These are phyloP conservation scores for Neodiprion fabricii DNA, from an alignment of 1,140 invertebrate genomes.

Conservation along the genomic window DNA sequence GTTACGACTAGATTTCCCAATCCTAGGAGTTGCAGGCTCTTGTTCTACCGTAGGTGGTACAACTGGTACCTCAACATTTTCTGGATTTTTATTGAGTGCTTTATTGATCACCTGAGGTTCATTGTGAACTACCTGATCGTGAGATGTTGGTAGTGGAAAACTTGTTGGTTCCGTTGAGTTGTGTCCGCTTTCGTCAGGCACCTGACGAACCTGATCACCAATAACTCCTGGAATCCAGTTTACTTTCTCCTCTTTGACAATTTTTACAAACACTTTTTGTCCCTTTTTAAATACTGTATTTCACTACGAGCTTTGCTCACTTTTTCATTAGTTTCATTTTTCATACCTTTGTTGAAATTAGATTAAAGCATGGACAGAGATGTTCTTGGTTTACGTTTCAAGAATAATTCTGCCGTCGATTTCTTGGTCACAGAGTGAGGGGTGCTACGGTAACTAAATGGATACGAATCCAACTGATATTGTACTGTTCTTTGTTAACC, in stretches of 20 bases:
- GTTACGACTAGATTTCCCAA: background rate
- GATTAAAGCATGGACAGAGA: background rate
- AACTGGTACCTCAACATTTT: background rate
- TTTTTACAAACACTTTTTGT: background rate
- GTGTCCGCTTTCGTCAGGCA: background rate
- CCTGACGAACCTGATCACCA: background rate
- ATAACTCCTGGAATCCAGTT: background rate
- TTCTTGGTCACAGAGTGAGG: background rate
- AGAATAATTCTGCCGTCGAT: slow-evolving; percentile 8
- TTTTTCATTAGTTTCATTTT: background rate
- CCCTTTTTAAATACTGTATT: background rate
- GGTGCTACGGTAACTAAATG: background rate
- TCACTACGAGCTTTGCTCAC: background rate
- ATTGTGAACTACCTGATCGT: background rate
- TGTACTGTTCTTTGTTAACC: background rate
- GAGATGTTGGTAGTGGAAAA: background rate
- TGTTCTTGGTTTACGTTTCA: slow-evolving; percentile 13
- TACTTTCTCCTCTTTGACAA: background rate
- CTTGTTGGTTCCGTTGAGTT: background rate
- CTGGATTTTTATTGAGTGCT: background rate
- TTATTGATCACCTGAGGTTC: background rate
- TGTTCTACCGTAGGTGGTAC: background rate
- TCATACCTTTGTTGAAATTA: background rate
- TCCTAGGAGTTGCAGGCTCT: background rate
- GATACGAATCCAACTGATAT: background rate